phyloP scores from a whole-genome alignment of 1,140 invertebrate species.

The Dinothrombium tinctorium region DNA sequence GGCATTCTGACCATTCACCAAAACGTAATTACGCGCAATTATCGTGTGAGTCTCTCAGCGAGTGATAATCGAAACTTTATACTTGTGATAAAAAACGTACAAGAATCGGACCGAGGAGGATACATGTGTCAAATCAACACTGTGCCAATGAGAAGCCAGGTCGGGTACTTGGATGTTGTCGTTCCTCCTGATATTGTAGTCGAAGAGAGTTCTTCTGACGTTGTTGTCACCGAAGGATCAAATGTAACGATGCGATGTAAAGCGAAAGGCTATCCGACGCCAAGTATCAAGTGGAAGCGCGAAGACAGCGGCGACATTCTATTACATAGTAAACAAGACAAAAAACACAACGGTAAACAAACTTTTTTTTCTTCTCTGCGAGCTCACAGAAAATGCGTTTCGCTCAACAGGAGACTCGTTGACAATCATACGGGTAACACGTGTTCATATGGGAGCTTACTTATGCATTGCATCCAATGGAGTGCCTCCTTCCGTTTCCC shows the following conservation, averaged over 20 bases:
- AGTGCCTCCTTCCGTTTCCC: constrained; percentile 41
- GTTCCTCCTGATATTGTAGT: constrained; percentile 60
- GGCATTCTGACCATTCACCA: constrained; percentile 69
- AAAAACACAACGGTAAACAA: neutral
- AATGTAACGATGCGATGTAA: constrained; percentile 66
- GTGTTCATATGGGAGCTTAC: constrained; percentile 65
- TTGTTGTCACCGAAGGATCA: constrained; percentile 64
- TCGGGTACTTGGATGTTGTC: constrained; percentile 68
- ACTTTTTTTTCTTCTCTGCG: too few species aligned
- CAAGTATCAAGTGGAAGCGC: constrained; percentile 28
- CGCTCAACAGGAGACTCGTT: constrained; percentile 35
- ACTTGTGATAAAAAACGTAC: constrained; percentile 66
- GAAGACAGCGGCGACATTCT: constrained; percentile 9
- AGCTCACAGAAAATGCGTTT: neutral
- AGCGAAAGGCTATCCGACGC: constrained; percentile 63
- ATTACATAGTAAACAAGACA: neutral
- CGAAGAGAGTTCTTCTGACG: constrained; percentile 62
- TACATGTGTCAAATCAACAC: constrained; percentile 2
- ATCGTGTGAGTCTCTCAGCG: constrained; percentile 61
- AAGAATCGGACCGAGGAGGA: constrained; percentile 52
- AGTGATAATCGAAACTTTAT: constrained; percentile 39
- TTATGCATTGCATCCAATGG: constrained; percentile 32
- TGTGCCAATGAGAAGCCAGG: constrained; percentile 61
- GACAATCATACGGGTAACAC: constrained; percentile 55
- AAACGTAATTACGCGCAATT: constrained; percentile 73